phyloP scores from a whole-genome alignment of 23 tunicate genomes.

The Trididemnum clinides region DNA sequence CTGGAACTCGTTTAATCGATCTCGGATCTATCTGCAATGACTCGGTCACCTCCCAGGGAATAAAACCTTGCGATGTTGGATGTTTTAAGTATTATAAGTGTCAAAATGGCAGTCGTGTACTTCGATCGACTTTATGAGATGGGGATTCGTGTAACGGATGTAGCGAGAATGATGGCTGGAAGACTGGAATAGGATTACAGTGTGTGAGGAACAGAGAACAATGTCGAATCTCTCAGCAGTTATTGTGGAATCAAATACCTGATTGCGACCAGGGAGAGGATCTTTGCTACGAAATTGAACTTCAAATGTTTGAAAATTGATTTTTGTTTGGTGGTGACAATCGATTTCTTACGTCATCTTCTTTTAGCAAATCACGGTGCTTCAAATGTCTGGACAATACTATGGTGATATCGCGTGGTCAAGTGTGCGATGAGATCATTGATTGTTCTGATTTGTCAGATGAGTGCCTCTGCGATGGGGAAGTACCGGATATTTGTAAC shows the following conservation, averaged over 20 bases:
- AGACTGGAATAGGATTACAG: neutral
- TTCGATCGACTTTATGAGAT: conserved; percentile 55
- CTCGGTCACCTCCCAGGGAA: neutral
- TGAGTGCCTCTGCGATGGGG: no score
- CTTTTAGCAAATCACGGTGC: no score
- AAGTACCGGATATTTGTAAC: no score
- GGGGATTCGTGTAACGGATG: conserved; percentile 48
- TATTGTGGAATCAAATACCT: conserved; percentile 40
- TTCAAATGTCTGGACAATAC: no score
- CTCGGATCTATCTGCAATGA: neutral
- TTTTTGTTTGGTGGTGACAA: no score
- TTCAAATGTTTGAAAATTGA: no score
- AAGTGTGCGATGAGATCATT: no score
- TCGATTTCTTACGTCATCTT: no score
- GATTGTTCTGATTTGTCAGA: no score
- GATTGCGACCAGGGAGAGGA: conserved; percentile 57
- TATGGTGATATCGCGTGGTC: no score
- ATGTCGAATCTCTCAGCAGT: conserved; percentile 59
- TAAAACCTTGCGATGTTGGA: neutral
- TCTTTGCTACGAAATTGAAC: conserved; percentile 42
- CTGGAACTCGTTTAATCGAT: neutral
- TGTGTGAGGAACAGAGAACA: conserved; percentile 1
- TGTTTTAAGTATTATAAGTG: neutral
- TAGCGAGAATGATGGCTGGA: conserved; percentile 58
- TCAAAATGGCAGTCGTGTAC: neutral